Percentiles rank a stretch among this genome's conserved stretches.
Conservation (phyloP, 2,797 vertebrate species). For the Gymnopithys bicolor region DNA sequence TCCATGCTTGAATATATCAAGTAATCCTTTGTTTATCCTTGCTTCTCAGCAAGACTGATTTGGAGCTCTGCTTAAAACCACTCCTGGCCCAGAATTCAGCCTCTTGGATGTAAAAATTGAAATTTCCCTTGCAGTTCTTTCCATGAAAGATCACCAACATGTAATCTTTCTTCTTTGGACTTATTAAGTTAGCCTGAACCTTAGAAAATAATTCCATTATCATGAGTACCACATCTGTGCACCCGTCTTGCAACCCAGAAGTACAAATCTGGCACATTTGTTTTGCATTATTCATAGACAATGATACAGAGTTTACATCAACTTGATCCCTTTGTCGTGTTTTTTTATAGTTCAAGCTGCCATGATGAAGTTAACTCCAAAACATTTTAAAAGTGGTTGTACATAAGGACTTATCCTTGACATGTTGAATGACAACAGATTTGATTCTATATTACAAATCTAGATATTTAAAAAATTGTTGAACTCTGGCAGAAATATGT, state of each 20-base stretch:
- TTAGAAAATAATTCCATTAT: slow-evolving; percentile 9
- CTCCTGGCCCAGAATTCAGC: background rate
- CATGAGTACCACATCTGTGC: background rate
- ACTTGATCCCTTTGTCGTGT: background rate
- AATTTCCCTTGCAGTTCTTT: background rate
- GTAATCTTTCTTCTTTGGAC: background rate
- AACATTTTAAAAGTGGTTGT: background rate
- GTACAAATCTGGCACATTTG: background rate
- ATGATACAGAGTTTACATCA: background rate
- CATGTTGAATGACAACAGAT: background rate
- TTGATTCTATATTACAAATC: background rate
- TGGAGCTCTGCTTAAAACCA: background rate
- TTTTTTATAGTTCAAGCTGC: background rate
- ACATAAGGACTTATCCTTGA: background rate
- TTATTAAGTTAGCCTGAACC: background rate
- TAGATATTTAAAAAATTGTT: background rate
- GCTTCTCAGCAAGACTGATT: background rate
- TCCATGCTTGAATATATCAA: background rate
- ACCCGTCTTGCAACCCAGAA: background rate
- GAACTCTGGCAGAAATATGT: background rate
- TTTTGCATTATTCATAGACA: background rate
- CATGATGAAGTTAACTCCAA: background rate
- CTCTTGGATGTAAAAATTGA: background rate
- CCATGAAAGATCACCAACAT: background rate
- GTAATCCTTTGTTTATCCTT: background rate